Base-by-base conservation (phyloP, 2,797 vertebrate species). In the Poeciliopsis presidionis region DNA sequence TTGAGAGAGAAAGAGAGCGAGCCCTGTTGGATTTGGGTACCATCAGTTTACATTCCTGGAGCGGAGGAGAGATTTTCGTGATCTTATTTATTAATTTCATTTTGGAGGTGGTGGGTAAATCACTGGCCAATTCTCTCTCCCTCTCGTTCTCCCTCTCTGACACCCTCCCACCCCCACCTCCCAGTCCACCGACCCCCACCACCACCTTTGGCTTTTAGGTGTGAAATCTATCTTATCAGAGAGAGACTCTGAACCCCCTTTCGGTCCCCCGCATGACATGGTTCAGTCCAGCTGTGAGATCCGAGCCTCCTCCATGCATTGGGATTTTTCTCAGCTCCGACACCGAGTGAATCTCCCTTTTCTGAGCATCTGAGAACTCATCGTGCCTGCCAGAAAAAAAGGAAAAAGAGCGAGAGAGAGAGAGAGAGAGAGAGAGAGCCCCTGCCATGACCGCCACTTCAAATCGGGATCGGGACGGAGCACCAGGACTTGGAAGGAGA, bases 221-320 rank as follows among this genome's bases (percentile, higher is more conserved):
- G 94, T 91, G 90, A 93, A 92, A 92, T 92, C 87, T 87, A 91
- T 93, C 92, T 91, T 90, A 89, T 92, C 90, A 93, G 84, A 86
- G 84, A 90, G 77, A 90, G 84, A 95, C 92, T 90, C 87, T 90
- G 90, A 95, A 95, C 95, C 95, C 95, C 95, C 95, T 92, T 93
- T 92, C n/a, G 65, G 92, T 92, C 94, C 91, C 87, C 90, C 89
- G 91, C 92, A 95, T 95, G 97, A 97, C 96, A 98, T 99, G 98
- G 97, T 99, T 98, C 96, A 97, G 97, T 97, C 98, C 97, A 97
- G 97, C 97, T 97, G 97, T 97, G 96, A 96, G 96, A 97, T 96
- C 96, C 96, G 96, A 95, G 95, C 95, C 96, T 96, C 95, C 96
- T 97, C 96, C 96, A 97, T 97, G 97, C 97, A 96, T 96, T 97